These are phyloP conservation scores for Garra rufa DNA, from an alignment of 2,113 vertebrate species.

Conservation along the genomic window DNA sequence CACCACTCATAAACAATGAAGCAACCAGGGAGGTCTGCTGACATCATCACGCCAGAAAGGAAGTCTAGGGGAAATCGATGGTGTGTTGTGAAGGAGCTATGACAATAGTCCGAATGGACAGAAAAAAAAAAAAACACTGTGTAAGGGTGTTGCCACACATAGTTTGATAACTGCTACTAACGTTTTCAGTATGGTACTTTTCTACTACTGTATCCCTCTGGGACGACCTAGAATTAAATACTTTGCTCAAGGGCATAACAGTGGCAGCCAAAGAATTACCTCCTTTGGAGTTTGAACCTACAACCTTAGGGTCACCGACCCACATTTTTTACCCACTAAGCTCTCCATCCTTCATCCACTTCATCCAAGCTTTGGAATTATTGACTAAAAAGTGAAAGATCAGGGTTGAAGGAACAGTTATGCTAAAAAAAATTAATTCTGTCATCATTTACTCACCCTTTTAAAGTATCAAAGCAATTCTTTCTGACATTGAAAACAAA, in stretches of 20 bases:
- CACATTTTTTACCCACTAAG: background rate
- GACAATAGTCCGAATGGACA: background rate
- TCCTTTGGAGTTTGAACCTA: conserved; percentile 5
- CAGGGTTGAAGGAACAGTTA: background rate
- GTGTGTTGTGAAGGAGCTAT: background rate
- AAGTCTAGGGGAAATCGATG: conserved; percentile 17
- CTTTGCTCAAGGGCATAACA: conserved; percentile 12
- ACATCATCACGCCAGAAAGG: background rate
- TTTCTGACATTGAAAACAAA: background rate
- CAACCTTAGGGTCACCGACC: conserved; percentile 5
- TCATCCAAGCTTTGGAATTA: background rate
- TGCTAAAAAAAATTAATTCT: background rate
- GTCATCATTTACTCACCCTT: background rate
- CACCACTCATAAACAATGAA: conserved; percentile 38
- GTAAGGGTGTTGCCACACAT: background rate
- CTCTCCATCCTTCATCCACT: background rate
- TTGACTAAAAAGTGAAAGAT: background rate
- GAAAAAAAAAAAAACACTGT: background rate
- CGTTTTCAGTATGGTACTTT: background rate
- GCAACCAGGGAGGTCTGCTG: conserved; percentile 38
- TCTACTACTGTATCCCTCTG: background rate
- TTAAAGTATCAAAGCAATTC: background rate
- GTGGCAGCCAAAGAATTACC: background rate
- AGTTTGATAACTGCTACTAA: background rate
- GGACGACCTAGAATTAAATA: background rate